These are phyloP conservation scores for Manis crassicaudata DNA, from an alignment of 2,797 vertebrate species.

Conservation along the genomic window DNA sequence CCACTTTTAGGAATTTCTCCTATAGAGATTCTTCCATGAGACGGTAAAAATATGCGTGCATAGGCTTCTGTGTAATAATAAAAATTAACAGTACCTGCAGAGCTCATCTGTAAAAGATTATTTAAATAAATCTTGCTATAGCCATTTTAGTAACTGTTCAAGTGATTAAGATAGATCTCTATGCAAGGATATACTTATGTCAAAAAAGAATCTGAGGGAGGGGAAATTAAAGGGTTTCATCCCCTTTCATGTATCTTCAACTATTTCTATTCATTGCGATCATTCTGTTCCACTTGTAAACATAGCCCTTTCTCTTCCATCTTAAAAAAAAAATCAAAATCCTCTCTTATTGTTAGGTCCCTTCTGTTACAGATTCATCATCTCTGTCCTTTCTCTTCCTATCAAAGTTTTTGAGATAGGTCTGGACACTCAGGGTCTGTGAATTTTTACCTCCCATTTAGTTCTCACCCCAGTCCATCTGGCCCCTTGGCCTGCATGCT, in stretches of 20 bases:
- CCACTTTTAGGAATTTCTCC: not conserved
- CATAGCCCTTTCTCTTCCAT: not conserved
- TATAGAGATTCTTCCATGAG: not conserved
- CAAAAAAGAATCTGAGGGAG: not conserved
- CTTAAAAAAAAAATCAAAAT: slow-evolving; percentile 11
- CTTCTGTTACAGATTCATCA: not conserved
- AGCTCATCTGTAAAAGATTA: not conserved
- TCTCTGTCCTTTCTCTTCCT: not conserved
- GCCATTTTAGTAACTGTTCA: slow-evolving; percentile 20
- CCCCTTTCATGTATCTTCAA: not conserved
- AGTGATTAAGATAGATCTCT: not conserved
- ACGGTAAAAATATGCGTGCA: not conserved
- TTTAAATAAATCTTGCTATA: slow-evolving; percentile 7
- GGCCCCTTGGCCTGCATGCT: not conserved
- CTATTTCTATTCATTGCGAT: not conserved
- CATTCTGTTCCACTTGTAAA: not conserved
- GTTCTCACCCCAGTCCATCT: not conserved
- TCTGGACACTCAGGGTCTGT: not conserved
- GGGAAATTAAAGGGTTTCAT: not conserved
- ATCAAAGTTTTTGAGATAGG: not conserved
- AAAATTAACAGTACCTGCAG: slow-evolving; percentile 30
- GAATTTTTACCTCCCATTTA: not conserved
- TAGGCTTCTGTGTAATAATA: not conserved
- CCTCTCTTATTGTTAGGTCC: not conserved
- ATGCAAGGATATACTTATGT: not conserved